Evolutionary conservation across 2,888 invertebrate species (phyloP), one percentile per base, ranked within the genome.

Genomic region (Mythimna impura): DNA sequence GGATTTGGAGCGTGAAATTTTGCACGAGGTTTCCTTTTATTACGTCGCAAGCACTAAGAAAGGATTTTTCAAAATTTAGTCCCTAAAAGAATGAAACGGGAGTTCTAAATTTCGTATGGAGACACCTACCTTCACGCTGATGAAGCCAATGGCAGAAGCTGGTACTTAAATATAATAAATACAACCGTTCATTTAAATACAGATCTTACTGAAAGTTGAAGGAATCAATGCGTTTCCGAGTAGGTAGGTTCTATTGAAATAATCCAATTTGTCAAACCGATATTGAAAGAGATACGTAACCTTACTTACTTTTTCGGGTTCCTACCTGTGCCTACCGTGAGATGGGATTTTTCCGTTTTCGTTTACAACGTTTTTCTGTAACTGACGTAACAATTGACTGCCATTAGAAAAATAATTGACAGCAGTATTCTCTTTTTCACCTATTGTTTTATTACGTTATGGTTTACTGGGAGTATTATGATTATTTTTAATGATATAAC

Each of bases 231-330:
- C 54, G 54, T 50, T 34, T 30, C 55, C 57, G 40, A 52, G 52
- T 36, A 54, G 61, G 17, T 60, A 7, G 40, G 61, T 61, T 47
- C 66, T 76, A 36, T 78, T 70, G 57, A 62, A 57, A 75, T 75
- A 64, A 80, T 76, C 55, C 76, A 75, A 76, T 80, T 80, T 75
- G 61, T 66, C 66, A 43, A 73, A 30, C 62, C 25, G 57, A 52
- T 36, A 14, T 80, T 34, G 62, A 58, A 73, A 76, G 47, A 62
- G 55, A 62, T 40, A 80, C 57, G 75, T 66, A 62, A 66, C 81
- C 75, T 57, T 57, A 64, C 57, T 80, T 22, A 55, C 57, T 80
- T 80, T 73, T 62, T 78, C 14, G 78, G 54, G 61, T 40, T 43
- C 14, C 40, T 74, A 71, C 43, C 43, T 71, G 34, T 78, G 7